phyloP scores from a whole-genome alignment of 2,797 vertebrate genomes.

The Dicrostonyx torquatus region DNA sequence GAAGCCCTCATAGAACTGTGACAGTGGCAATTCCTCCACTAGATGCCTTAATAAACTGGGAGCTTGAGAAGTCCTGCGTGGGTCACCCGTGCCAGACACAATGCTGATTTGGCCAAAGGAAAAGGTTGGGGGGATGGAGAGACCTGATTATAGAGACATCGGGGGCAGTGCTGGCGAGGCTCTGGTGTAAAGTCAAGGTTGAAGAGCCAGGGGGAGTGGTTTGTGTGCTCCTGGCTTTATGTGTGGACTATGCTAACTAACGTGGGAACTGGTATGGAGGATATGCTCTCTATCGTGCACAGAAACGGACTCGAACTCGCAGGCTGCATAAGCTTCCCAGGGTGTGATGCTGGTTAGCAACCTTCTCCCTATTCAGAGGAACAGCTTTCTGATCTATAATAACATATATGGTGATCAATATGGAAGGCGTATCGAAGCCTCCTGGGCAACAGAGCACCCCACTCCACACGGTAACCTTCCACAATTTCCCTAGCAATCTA shows the following conservation, averaged over 20 bases:
- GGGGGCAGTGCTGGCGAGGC: rapidly evolving
- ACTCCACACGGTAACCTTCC: no score
- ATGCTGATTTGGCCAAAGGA: not conserved
- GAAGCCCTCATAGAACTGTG: not conserved
- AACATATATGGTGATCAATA: not conserved
- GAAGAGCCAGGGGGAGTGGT: no score
- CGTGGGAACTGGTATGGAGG: not conserved
- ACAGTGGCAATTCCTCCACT: not conserved
- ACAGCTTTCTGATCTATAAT: not conserved
- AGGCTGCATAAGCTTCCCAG: not conserved
- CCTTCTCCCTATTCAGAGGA: not conserved
- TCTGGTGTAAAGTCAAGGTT: not conserved
- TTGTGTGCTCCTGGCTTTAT: not conserved
- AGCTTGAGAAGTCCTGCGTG: not conserved
- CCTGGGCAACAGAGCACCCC: not conserved
- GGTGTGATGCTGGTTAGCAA: not conserved
- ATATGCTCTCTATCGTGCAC: not conserved
- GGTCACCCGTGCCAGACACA: not conserved
- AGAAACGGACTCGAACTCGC: not conserved
- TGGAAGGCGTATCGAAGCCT: not conserved
- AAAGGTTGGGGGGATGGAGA: not conserved
- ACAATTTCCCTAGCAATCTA: not conserved
- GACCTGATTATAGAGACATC: not conserved
- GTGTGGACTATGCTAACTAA: not conserved
- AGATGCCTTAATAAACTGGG: not conserved